Evolutionary conservation across 1,140 invertebrate genomes (phyloP).

Genomic region (Meloidogyne floridensis): DNA sequence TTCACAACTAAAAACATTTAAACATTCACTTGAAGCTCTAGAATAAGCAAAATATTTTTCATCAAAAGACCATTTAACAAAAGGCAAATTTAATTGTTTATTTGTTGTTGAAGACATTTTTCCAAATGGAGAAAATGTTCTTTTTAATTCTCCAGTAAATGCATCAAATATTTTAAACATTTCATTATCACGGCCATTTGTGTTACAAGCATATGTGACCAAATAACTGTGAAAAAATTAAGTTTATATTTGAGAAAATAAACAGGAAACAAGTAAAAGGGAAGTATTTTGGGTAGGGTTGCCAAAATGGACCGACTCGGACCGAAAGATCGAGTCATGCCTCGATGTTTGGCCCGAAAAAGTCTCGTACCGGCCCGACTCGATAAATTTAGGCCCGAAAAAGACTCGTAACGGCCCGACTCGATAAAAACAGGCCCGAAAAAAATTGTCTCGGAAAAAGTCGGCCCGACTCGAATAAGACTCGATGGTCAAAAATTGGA

Average conservation of each 20-base stretch:
- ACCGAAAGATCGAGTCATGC: too few relatives aligned
- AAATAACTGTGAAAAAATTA: slow-evolving; percentile 51
- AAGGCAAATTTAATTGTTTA: slow-evolving; percentile 46
- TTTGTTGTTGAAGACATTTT: neutral
- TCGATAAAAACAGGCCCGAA: too few relatives aligned
- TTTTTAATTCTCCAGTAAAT: slow-evolving; percentile 64
- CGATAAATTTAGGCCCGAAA: too few relatives aligned
- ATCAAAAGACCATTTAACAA: slow-evolving; percentile 83
- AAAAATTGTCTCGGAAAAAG: too few relatives aligned
- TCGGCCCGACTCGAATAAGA: too few relatives aligned
- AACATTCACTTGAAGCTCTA: slow-evolving; percentile 70
- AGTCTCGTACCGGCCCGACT: too few relatives aligned
- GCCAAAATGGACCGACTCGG: too few relatives aligned
- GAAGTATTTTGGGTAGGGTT: too few relatives aligned
- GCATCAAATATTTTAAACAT: slow-evolving; percentile 64
- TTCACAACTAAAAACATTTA: slow-evolving; percentile 83
- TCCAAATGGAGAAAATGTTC: slow-evolving; percentile 51
- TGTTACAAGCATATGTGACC: slow-evolving; percentile 59
- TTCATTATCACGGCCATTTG: slow-evolving; percentile 37
- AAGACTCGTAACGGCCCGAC: too few relatives aligned
- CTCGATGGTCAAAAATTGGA: too few relatives aligned
- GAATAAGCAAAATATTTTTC: slow-evolving; percentile 83
- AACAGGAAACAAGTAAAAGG: too few relatives aligned
- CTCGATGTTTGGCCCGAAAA: too few relatives aligned
- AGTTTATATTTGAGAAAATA: neutral